Evolutionary conservation across 2,113 vertebrate genomes (phyloP).

Genomic region (Corythornis vintsioides): DNA sequence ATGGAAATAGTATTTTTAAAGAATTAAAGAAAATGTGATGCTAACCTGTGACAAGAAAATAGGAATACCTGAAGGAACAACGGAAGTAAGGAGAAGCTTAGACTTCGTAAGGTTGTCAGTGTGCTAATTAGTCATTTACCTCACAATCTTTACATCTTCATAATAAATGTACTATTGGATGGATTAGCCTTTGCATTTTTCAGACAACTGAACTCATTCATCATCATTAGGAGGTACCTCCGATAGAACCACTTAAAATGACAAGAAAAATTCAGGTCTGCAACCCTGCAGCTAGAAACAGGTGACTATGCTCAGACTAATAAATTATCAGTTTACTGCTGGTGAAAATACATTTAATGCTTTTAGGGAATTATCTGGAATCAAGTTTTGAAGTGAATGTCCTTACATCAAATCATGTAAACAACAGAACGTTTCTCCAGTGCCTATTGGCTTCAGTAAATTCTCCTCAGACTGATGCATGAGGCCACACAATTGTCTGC

Average conservation of each 20-base stretch:
- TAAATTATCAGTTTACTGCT: not conserved
- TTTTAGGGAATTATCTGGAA: not conserved
- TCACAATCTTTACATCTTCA: not conserved
- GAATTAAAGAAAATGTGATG: not conserved
- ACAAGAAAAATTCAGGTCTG: not conserved
- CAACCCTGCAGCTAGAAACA: not conserved
- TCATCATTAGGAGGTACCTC: not conserved
- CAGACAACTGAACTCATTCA: not conserved
- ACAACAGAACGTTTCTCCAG: not conserved
- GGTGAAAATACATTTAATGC: not conserved
- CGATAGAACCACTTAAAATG: not conserved
- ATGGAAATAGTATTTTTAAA: not conserved
- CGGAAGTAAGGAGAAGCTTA: not conserved
- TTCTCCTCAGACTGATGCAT: not conserved
- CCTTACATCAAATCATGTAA: not conserved
- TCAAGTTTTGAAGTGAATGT: constrained; percentile 22
- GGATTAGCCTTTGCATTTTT: not conserved
- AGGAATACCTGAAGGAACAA: not conserved
- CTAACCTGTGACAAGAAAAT: not conserved
- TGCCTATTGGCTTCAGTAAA: not conserved
- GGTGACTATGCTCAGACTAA: not conserved
- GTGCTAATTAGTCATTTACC: not conserved
- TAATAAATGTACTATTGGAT: not conserved
- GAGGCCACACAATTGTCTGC: not conserved
- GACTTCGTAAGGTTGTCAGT: not conserved